A percentile compares a stretch with the other conserved stretches of the same genome.
Evolutionary conservation across 2,113 vertebrate genomes (phyloP).

Genomic region (Acrocephalus arundinaceus): DNA sequence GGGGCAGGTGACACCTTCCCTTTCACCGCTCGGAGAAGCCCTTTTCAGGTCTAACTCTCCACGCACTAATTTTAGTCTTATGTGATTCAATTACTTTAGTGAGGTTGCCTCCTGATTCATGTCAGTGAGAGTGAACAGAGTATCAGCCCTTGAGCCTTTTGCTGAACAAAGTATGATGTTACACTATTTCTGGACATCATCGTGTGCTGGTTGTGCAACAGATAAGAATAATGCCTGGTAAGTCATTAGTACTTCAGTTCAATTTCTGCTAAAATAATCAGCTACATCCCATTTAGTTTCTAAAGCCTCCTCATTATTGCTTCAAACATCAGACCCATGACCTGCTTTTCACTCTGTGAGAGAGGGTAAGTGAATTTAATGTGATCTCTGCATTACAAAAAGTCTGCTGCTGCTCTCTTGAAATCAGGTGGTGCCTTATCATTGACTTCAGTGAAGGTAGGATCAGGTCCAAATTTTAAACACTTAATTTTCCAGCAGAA

Average conservation of each 20-base stretch:
- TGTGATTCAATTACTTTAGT: background rate
- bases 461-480: slow-evolving; percentile 40
- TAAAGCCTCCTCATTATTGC: slow-evolving; percentile 52
- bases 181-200: slow-evolving; percentile 46
- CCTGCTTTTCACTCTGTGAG: slow-evolving; percentile 49
- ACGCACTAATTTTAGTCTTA: background rate
- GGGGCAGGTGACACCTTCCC: background rate
- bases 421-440: background rate
- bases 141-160: background rate
- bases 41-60: background rate
- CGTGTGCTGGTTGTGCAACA: slow-evolving; percentile 43
- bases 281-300: slow-evolving; percentile 56
- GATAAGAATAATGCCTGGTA: slow-evolving; percentile 51
- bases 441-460: slow-evolving; percentile 11
- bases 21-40: background rate
- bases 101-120: background rate
- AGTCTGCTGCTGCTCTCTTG: background rate
- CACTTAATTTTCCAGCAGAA: slow-evolving; percentile 27
- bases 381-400: background rate
- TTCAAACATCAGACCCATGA: slow-evolving; percentile 52
- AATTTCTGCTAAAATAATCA: slow-evolving; percentile 66
- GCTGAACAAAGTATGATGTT: background rate
- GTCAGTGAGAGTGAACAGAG: background rate
- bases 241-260: slow-evolving; percentile 60
- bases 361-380: slow-evolving; percentile 46